Percentiles rank a stretch among this genome's conserved stretches.
phyloP scores from a whole-genome alignment of 2,888 invertebrate genomes.

The Amphipyra tragopoginis region DNA sequence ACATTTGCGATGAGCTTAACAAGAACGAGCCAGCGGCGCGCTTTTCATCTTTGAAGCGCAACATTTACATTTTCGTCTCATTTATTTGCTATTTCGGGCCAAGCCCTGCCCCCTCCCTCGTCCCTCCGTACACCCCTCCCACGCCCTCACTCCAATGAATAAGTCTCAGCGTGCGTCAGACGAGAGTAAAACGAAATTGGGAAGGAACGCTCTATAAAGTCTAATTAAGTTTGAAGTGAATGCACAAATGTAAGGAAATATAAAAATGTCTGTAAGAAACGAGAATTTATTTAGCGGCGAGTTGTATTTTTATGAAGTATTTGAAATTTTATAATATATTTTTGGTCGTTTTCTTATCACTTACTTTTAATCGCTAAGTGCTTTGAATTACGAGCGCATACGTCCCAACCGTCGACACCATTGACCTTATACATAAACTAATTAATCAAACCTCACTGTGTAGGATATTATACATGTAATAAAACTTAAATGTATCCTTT shows the following conservation, averaged over 20 bases:
- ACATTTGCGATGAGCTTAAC: constrained; percentile 89
- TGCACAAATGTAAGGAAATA: constrained; percentile 87
- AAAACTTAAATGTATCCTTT: constrained; percentile 73
- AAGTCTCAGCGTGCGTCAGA: constrained; percentile 87
- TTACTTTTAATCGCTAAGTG: constrained; percentile 29
- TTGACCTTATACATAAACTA: constrained; percentile 45
- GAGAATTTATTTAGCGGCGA: constrained; percentile 73
- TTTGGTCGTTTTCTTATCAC: constrained; percentile 37
- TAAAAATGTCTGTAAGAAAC: constrained; percentile 79
- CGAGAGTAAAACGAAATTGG: constrained; percentile 87
- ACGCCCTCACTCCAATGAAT: constrained; percentile 84
- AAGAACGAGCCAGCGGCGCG: constrained; percentile 85
- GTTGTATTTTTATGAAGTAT: constrained; percentile 46
- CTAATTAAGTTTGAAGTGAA: constrained; percentile 89
- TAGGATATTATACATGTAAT: constrained; percentile 57
- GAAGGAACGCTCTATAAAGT: constrained; percentile 90
- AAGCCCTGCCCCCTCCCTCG: constrained; percentile 70
- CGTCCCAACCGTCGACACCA: constrained; percentile 15
- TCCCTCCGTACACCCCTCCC: constrained; percentile 65
- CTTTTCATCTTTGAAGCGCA: constrained; percentile 90
- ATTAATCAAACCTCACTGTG: constrained; percentile 49
- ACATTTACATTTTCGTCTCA: constrained; percentile 91
- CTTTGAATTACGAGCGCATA: constrained; percentile 39
- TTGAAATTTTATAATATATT: constrained; percentile 45
- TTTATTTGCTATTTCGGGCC: constrained; percentile 90